Conservation (phyloP, 2,797 vertebrate species). For the Phataginus tricuspis region DNA sequence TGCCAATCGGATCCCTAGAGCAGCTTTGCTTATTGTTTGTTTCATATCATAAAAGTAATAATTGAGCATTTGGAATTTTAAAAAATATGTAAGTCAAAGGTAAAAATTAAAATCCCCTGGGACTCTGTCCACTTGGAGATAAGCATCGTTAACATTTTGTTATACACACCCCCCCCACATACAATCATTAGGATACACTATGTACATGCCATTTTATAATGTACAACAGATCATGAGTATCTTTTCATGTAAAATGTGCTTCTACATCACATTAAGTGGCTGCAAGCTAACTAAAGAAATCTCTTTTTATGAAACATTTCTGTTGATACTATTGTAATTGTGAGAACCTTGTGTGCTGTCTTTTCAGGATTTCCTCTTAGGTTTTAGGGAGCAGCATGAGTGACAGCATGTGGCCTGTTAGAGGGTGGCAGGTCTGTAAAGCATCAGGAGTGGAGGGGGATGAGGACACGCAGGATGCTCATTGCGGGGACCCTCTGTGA, state of each 20-base stretch:
- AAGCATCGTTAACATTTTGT: not conserved
- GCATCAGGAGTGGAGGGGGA: not conserved
- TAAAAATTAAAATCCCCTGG: not conserved
- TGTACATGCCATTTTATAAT: not conserved
- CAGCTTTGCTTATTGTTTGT: not conserved
- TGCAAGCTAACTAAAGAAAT: not conserved
- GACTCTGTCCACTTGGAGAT: not conserved
- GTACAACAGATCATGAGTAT: not conserved
- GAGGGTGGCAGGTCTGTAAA: not conserved
- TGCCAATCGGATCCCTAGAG: not conserved
- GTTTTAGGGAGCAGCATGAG: not conserved
- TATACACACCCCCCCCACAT: not conserved
- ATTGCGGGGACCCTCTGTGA: not conserved
- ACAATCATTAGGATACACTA: not conserved
- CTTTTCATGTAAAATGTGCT: not conserved
- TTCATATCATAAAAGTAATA: not conserved
- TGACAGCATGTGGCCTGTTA: not conserved
- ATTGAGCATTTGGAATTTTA: not conserved
- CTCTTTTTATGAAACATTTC: not conserved
- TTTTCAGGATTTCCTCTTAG: not conserved
- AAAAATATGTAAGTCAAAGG: not conserved
- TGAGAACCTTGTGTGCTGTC: not conserved
- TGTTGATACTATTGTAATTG: not conserved
- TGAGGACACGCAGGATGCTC: not conserved
- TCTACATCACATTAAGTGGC: constrained; percentile 8